Base-by-base conservation (phyloP, 64 coral and sea anemone genomes). In the Montipora cactus region DNA sequence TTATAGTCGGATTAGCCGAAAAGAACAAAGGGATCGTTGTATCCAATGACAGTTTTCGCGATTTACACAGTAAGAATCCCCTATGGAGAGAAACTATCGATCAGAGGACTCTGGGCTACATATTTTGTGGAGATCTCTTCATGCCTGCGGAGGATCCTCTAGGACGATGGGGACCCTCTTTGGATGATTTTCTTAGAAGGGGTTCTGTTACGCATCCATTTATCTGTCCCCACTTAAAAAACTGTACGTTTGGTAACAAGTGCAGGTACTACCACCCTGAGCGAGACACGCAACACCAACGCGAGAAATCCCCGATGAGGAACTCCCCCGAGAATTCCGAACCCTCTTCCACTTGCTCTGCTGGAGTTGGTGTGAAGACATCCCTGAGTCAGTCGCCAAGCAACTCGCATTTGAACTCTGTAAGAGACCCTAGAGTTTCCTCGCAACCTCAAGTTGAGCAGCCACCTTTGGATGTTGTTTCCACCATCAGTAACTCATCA, bases 101-200 rank as follows among this genome's bases (percentile, higher is more conserved):
- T 53, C 91, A 94, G 73, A 88, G 98, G 77, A 49, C 96, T 0
- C 62, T 99, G 12, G 94, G 92, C 92, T 99, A 90, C 91, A 92
- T 92, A 22, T 99, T 99, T 78, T 92, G 89, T 22, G 91, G 85
- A 62, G 75, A 99, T 20, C 81, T 68, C 50, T 99, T 99, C 55
- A 99, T 99, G 98, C 76, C 81, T 11, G 95, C 98, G n/a, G 95
- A 99, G 52, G 98, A 99, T 50, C 98, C 98, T 2, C 89, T 99
- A 15, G 98, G 98, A 3, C 79, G 95, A 2, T 73, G 92, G 72
- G 98, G 98, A 7, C 98, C 98, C 23, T 96, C 83, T 15, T 80
- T 99, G 25, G 89, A 96, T 47, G 92, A 99, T 52, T 99, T 99
- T 52, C 92, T 99, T 15, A 76, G 69, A 66, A 99, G 90, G 80